These are phyloP conservation scores for Gnathonemus echidnorhynchus DNA, from an alignment of 2,113 vertebrate genomes.

Conservation along the genomic window DNA sequence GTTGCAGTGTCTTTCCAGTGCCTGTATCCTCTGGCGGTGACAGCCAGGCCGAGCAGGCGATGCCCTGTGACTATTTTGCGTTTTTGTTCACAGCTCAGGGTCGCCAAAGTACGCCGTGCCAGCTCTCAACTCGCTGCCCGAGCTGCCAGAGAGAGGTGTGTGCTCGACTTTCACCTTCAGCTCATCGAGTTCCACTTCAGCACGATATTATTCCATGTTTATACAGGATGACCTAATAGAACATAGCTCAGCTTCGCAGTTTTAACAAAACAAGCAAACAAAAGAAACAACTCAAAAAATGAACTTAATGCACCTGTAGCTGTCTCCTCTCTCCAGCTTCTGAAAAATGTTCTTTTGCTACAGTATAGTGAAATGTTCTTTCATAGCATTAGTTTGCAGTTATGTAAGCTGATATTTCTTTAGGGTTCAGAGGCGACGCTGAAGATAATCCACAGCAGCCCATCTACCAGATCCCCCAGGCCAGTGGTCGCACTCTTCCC, in stretches of 20 bases:
- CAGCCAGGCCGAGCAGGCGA: too few relatives aligned
- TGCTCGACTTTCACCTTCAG: background rate
- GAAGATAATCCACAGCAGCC: constrained; percentile 25
- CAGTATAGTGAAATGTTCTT: background rate
- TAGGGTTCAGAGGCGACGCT: constrained; percentile 30
- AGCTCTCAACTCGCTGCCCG: constrained; percentile 41
- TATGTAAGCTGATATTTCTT: background rate
- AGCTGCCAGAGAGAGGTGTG: constrained; percentile 45
- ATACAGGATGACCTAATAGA: background rate
- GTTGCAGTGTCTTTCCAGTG: background rate
- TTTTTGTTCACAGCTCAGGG: constrained; percentile 40
- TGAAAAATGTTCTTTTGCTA: background rate
- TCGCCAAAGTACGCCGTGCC: constrained; percentile 42
- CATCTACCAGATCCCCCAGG: constrained; percentile 35
- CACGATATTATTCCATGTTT: background rate
- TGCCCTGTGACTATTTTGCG: background rate
- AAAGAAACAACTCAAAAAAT: background rate
- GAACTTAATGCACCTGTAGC: background rate
- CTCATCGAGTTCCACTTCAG: background rate
- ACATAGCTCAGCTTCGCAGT: background rate
- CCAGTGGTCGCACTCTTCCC: constrained; percentile 21
- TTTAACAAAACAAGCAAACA: background rate
- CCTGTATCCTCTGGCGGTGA: background rate
- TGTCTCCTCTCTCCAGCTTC: background rate
- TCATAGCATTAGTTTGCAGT: background rate